These are phyloP conservation scores for Pedicia rivosa DNA, from an alignment of 2,888 invertebrate species.

Conservation along the genomic window DNA sequence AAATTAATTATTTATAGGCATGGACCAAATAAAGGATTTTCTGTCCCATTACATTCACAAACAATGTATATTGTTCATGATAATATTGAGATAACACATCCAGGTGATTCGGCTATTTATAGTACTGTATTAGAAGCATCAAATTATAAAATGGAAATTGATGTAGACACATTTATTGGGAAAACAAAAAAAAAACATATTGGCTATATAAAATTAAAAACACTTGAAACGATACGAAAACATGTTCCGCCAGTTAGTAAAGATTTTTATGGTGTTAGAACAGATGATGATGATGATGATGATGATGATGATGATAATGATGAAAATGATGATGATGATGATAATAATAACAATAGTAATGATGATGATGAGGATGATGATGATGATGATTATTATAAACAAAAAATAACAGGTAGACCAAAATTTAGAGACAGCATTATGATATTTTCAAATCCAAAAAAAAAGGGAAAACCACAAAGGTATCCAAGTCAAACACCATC, in stretches of 20 bases:
- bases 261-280: too few relatives aligned
- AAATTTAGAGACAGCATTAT: slow-evolving; percentile 9
- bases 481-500: neutral
- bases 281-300: slow-evolving; percentile 3
- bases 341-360: neutral
- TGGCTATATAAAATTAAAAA: slow-evolving; percentile 24
- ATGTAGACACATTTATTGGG: slow-evolving; percentile 23
- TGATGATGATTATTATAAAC: neutral
- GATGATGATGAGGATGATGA: neutral
- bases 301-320: slow-evolving; percentile 3
- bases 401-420: neutral
- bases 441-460: too few relatives aligned
- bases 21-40: slow-evolving; percentile 24
- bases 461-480: neutral
- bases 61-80: slow-evolving; percentile 54
- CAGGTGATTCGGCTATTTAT: slow-evolving; percentile 41
- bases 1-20: slow-evolving; percentile 21
- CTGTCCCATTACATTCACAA: slow-evolving; percentile 43
- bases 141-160: slow-evolving; percentile 44
- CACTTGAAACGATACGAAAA: too few relatives aligned
- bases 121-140: slow-evolving; percentile 41
- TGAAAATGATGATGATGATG: slow-evolving; percentile 7
- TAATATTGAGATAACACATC: slow-evolving; percentile 52
- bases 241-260: too few relatives aligned
- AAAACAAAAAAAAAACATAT: slow-evolving; percentile 19